phyloP scores from a whole-genome alignment of 1,140 invertebrate species.

The Helicoverpa zea region DNA sequence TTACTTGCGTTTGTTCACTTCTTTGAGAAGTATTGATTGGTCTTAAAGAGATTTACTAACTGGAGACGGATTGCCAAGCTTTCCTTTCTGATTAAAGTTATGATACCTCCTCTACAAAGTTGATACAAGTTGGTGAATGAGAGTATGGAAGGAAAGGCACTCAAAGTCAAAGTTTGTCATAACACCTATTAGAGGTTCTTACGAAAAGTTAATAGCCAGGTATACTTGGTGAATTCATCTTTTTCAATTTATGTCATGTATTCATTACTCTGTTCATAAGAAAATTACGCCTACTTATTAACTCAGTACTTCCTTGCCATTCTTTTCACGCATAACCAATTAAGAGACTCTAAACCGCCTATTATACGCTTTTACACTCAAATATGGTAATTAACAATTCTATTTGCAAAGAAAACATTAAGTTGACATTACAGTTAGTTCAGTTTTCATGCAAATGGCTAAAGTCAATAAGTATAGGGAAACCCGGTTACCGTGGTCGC shows the following conservation, averaged over 20 bases:
- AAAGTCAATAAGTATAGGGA: constrained; percentile 27
- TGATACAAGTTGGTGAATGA: too few relatives aligned
- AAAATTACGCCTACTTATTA: too few relatives aligned
- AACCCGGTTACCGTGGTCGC: constrained; percentile 28
- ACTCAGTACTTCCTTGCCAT: not conserved
- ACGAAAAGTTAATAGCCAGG: too few relatives aligned
- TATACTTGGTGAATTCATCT: too few relatives aligned
- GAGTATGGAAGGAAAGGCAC: too few relatives aligned
- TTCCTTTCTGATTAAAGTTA: too few relatives aligned
- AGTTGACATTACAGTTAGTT: constrained; percentile 11
- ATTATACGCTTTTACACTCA: not conserved
- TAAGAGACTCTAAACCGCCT: not conserved
- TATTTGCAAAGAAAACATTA: constrained; percentile 17
- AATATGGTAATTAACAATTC: constrained; percentile 3
- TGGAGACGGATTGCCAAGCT: not conserved
- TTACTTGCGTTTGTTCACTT: not conserved
- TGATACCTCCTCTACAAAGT: too few relatives aligned
- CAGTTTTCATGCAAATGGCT: constrained; percentile 15
- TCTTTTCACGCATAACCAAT: not conserved
- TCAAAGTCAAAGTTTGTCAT: too few relatives aligned
- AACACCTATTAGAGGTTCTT: too few relatives aligned
- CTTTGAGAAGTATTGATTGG: not conserved
- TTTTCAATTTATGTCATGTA: too few relatives aligned
- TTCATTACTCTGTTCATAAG: too few relatives aligned
- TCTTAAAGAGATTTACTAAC: not conserved